Evolutionary conservation across 1,140 invertebrate genomes (phyloP).

Genomic region (Paraescarpia echinospica): DNA sequence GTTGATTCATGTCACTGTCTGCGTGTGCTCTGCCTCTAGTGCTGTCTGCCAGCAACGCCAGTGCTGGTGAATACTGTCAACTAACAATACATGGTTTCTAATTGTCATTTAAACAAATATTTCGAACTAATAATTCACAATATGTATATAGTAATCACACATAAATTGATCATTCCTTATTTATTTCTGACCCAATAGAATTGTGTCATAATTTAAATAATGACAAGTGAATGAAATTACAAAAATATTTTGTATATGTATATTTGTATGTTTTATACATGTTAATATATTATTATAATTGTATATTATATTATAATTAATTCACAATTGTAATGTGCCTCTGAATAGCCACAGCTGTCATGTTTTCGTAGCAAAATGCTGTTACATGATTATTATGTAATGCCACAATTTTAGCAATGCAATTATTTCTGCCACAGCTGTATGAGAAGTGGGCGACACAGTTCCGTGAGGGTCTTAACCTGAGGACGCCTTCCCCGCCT

Average conservation of each 20-base stretch:
- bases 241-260: too few species aligned
- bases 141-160: background rate
- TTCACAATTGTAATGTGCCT: too few species aligned
- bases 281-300: too few species aligned
- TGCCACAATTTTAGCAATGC: background rate
- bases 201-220: background rate
- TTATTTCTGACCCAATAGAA: background rate
- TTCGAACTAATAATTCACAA: background rate
- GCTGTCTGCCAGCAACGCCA: background rate
- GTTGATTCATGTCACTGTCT: background rate
- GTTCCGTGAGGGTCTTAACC: constrained; percentile 82
- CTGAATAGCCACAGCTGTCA: too few species aligned
- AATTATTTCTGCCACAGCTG: constrained; percentile 67
- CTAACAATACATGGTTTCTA: background rate
- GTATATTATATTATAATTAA: too few species aligned
- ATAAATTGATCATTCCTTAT: background rate
- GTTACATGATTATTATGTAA: too few species aligned
- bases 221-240: background rate
- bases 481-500: background rate
- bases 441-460: constrained; percentile 84
- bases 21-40: background rate
- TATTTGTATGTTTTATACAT: too few species aligned
- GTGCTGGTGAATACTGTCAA: background rate
- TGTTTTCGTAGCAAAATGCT: too few species aligned
- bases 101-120: background rate